These are phyloP conservation scores for Stenchaetothrips biformis DNA, from an alignment of 2,888 invertebrate species.

Conservation along the genomic window DNA sequence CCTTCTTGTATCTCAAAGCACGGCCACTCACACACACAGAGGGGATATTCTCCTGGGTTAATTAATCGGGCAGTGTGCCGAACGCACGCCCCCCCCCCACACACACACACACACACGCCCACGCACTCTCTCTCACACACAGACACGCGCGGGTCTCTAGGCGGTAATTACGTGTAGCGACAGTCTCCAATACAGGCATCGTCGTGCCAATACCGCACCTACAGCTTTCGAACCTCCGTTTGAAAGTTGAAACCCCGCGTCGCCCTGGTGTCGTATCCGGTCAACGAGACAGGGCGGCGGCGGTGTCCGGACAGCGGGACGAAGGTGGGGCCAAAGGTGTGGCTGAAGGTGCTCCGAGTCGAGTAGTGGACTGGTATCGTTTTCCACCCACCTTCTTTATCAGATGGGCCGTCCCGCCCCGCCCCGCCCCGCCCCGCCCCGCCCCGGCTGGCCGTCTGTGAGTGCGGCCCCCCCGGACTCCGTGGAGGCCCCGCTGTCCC, in stretches of 20 bases:
- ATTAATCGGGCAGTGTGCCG: conserved; percentile 6
- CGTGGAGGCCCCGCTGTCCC: not conserved
- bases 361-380: not conserved
- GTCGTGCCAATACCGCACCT: not conserved
- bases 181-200: not conserved
- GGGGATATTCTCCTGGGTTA: not conserved
- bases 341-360: too few species aligned
- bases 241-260: too few species aligned
- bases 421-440: too few species aligned
- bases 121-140: not conserved
- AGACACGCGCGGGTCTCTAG: not conserved
- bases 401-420: not conserved
- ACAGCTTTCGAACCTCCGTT: too few species aligned
- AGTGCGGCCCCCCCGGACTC: not conserved
- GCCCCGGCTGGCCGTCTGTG: too few species aligned
- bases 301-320: too few species aligned
- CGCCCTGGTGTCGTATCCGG: too few species aligned
- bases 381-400: conserved; percentile 5
- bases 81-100: not conserved
- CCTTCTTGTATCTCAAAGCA: too few species aligned
- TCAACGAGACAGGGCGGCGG: too few species aligned
- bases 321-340: too few species aligned
- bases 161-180: not conserved
- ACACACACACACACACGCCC: not conserved
- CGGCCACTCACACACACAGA: too few species aligned